phyloP scores from a whole-genome alignment of 2,113 vertebrate genomes.

The Noctilio leporinus region DNA sequence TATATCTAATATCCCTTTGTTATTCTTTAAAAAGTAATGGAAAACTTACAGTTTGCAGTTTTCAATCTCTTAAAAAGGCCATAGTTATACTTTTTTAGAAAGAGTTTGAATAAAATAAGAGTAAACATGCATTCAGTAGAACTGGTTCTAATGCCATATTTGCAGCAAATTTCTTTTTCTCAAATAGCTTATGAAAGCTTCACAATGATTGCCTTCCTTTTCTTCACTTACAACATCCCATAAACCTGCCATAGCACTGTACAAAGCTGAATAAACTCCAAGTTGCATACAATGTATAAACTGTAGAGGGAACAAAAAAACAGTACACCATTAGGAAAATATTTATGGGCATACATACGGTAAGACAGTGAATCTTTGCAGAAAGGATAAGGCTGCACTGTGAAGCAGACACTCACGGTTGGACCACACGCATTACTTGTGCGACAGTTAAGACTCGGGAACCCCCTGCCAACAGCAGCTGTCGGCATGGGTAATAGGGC shows the following conservation, averaged over 20 bases:
- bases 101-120: neutral
- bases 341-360: conserved; percentile 38
- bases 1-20: neutral
- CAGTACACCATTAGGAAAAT: conserved; percentile 11
- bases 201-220: conserved; percentile 32
- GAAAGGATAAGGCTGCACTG: conserved; percentile 5
- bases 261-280: neutral
- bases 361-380: neutral
- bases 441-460: neutral
- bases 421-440: neutral
- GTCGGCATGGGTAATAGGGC: neutral
- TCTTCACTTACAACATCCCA: neutral
- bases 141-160: neutral
- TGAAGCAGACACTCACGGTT: neutral
- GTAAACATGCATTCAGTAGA: neutral
- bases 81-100: neutral
- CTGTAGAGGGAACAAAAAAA: neutral
- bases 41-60: neutral
- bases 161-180: conserved; percentile 13
- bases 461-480: neutral
- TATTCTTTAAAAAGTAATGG: neutral
- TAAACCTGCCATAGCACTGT: conserved; percentile 16
- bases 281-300: neutral
- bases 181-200: conserved; percentile 15
- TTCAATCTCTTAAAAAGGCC: neutral